Evolutionary conservation across 2,888 invertebrate genomes (phyloP).

Genomic region (Cerastis leucographa): DNA sequence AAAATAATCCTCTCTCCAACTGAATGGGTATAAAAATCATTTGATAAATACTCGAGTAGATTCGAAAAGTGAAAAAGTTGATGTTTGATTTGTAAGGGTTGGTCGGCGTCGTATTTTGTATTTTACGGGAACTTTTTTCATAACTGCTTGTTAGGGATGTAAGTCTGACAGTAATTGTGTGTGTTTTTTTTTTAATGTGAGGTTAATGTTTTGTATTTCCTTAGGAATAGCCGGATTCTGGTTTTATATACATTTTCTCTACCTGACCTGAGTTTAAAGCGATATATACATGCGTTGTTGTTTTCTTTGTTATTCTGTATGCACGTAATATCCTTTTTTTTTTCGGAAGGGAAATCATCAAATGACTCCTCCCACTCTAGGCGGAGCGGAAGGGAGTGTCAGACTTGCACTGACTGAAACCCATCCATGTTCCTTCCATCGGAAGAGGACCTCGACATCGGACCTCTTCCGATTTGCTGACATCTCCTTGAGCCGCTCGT

Average conservation of each 20-base stretch:
- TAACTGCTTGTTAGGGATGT: slow-evolving; percentile 6
- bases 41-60: slow-evolving; percentile 40
- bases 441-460: too few relatives aligned
- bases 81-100: slow-evolving; percentile 43
- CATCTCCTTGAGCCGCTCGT: too few relatives aligned
- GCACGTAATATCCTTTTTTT: too few relatives aligned
- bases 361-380: too few relatives aligned
- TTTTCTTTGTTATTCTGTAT: too few relatives aligned
- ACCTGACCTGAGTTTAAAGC: neutral
- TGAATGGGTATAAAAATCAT: slow-evolving; percentile 41
- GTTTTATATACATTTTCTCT: neutral
- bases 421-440: too few relatives aligned
- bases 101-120: slow-evolving; percentile 5
- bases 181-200: neutral
- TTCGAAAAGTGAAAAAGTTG: slow-evolving; percentile 29
- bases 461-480: too few relatives aligned
- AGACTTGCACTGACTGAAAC: too few relatives aligned
- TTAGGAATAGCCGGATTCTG: neutral
- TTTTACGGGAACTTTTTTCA: slow-evolving; percentile 26
- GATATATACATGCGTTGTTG: too few relatives aligned
- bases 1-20: slow-evolving; percentile 39
- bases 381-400: too few relatives aligned
- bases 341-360: too few relatives aligned
- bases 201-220: neutral
- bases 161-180: slow-evolving; percentile 12